Base-by-base conservation (phyloP, 2,113 vertebrate species). In the Scomber colias region DNA sequence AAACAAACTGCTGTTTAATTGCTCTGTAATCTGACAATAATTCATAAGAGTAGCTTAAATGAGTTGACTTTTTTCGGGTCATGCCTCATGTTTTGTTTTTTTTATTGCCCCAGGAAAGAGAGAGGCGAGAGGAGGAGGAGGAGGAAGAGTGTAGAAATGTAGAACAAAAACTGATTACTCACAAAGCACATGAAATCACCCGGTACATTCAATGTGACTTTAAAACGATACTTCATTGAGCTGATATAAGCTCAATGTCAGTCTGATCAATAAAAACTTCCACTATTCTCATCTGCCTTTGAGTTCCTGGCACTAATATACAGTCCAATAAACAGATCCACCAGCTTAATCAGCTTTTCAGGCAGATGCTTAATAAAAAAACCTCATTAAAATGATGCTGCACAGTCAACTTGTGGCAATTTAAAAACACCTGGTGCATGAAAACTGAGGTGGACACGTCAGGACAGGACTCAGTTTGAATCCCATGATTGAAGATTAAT, bases 111-210 rank as follows among this genome's bases (percentile, higher is more conserved):
- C 30, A 0, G 62, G 40, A 56, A 48, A 48, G 10, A 48, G 11
- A 11, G 5, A n/a, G n/a, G n/a, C n/a, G n/a, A n/a, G 21, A 21
- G 21, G 10, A 11, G 5, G 2, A 1, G 44, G 5, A 19, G 3
- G 11, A 45, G 14, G 57, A 62, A 16, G 11, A 11, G 21, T 49
- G 40, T 14, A 15, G 19, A 54, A 46, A 68, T 50, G 60, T 71
- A 31, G 27, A 61, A 45, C 44, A 35, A 56, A 27, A 77, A 57
- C 0, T 13, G 49, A 71, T 74, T 31, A 57, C n/a, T 21, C 2
- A 14, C 7, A 14, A 45, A 74, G 21, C 54, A 49, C 50, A 45
- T 72, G 46, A 5, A 49, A 69, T 70, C 30, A 61, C 17, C 17
- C 15, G 44, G 13, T 27, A 27, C 2, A 27, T 27, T 27, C 15